phyloP scores from a whole-genome alignment of 2,113 vertebrate genomes.

The Rhinolophus ferrumequinum region DNA sequence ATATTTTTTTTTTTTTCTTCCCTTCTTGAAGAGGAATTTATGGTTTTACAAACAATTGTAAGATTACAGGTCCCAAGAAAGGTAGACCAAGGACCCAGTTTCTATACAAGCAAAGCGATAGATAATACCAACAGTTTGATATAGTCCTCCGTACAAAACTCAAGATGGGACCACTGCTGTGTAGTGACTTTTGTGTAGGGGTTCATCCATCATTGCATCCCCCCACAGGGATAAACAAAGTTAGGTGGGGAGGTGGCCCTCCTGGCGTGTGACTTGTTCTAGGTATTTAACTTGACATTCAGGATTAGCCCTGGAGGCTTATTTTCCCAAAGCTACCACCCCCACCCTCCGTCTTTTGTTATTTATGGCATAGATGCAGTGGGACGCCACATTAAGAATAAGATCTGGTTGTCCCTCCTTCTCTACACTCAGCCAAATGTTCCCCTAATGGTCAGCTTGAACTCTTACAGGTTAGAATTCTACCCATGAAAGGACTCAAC shows the following conservation, averaged over 20 bases:
- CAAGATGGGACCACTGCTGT: neutral
- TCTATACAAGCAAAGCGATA: neutral
- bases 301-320: neutral
- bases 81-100: neutral
- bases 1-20: neutral
- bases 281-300: neutral
- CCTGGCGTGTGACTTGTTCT: neutral
- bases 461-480: neutral
- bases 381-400: fast-evolving
- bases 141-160: neutral
- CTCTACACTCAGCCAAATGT: neutral
- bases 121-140: neutral
- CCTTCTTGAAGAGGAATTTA: neutral
- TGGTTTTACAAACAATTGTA: neutral
- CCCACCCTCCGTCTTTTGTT: neutral
- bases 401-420: neutral
- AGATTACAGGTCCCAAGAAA: neutral
- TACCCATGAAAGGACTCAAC: neutral
- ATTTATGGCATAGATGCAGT: neutral
- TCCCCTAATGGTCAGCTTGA: neutral
- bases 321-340: neutral
- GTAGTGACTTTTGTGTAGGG: neutral
- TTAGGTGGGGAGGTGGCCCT: fast-evolving
- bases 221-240: neutral
- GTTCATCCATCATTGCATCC: neutral